Conservation (phyloP, 2,797 vertebrate species). For the Acropternis orthonyx region DNA sequence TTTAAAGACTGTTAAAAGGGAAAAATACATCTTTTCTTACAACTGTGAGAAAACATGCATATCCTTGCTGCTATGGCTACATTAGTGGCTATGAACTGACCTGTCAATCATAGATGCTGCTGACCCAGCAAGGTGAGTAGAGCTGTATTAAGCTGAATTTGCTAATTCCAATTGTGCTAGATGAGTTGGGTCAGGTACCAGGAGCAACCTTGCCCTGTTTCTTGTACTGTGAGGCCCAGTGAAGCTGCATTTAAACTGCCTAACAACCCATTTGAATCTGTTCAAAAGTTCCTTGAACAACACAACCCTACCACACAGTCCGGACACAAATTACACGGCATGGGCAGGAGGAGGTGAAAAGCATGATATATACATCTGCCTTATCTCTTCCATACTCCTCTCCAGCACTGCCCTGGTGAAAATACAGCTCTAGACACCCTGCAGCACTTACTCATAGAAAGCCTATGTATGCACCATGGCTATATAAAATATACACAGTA, state of each 20-base stretch:
- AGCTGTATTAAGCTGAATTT: neutral
- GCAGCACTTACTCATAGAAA: neutral
- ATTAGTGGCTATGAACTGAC: neutral
- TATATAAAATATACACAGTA: neutral
- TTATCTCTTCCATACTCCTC: neutral
- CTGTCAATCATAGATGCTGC: neutral
- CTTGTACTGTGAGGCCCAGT: neutral
- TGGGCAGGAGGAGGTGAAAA: neutral
- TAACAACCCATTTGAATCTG: neutral
- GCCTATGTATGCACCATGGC: neutral
- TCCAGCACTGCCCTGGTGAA: neutral
- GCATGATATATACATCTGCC: neutral
- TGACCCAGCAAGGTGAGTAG: neutral
- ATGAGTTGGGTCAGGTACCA: neutral
- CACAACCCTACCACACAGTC: accelerated
- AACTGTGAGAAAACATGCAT: neutral
- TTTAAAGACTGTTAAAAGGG: neutral
- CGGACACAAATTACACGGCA: neutral
- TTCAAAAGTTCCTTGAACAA: neutral
- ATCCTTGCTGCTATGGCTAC: neutral
- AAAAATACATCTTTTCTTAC: neutral
- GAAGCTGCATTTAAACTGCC: neutral
- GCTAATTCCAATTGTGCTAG: neutral
- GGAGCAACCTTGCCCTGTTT: neutral
- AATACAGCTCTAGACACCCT: neutral